Evolutionary conservation across 2,113 vertebrate genomes (phyloP).

Genomic region (Emydura subglobosa): DNA sequence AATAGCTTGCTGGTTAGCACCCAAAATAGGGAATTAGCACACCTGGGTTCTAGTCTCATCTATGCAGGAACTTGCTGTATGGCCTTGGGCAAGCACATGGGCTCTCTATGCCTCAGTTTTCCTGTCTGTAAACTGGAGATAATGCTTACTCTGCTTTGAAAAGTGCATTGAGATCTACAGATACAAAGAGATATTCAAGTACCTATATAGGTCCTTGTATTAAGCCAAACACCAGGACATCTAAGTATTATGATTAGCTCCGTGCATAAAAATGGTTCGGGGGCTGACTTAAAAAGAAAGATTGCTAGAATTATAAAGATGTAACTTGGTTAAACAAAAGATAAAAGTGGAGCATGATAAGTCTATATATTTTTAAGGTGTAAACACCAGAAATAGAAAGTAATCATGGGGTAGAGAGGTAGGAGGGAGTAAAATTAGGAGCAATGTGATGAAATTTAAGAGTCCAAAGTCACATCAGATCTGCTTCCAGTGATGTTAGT

Average conservation of each 20-base stretch:
- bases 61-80: too few relatives aligned
- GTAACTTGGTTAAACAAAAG: not conserved
- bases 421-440: not conserved
- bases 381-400: not conserved
- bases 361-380: not conserved
- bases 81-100: not conserved
- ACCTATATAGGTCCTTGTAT: not conserved
- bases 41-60: not conserved
- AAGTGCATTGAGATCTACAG: not conserved
- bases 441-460: not conserved
- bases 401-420: not conserved
- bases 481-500: not conserved
- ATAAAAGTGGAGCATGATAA: not conserved
- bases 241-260: not conserved
- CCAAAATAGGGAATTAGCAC: not conserved
- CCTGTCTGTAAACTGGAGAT: not conserved
- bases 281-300: not conserved
- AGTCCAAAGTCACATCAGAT: not conserved
- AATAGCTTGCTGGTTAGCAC: not conserved
- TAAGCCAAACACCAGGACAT: not conserved
- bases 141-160: not conserved
- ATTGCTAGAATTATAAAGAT: not conserved
- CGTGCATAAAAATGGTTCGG: not conserved
- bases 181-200: not conserved
- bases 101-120: not conserved